A percentile compares a stretch with the other conserved stretches of the same genome.
These are phyloP conservation scores for Lasioglossum albipes DNA, from an alignment of 1,140 invertebrate species.

Conservation along the genomic window DNA sequence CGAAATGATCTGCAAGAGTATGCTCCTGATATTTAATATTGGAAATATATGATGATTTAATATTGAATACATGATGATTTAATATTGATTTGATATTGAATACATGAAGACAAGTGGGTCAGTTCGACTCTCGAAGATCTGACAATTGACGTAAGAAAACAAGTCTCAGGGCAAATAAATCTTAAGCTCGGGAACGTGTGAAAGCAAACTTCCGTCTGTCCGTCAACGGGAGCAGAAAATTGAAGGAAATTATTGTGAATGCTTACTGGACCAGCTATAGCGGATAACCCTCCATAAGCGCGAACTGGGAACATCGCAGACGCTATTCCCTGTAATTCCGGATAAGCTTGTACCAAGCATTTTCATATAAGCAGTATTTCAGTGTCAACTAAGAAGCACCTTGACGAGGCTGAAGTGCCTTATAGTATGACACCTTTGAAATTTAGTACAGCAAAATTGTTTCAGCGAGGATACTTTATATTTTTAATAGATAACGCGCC, in stretches of 20 bases:
- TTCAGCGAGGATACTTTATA: no score
- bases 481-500: no score
- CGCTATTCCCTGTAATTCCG: constrained; percentile 22
- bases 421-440: no score
- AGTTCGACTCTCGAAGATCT: no score
- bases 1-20: no score
- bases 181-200: not conserved
- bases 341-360: constrained; percentile 16
- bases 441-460: no score
- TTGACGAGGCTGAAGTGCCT: not conserved
- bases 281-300: not conserved
- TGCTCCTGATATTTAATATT: no score
- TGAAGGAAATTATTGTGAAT: constrained; percentile 11
- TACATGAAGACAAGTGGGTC: no score
- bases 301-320: not conserved
- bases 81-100: no score
- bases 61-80: no score
- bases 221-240: not conserved
- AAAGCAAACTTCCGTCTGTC: not conserved
- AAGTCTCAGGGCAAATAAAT: not conserved
- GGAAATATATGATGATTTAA: no score
- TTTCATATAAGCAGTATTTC: not conserved
- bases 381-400: not conserved
- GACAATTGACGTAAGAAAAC: no score
- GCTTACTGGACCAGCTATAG: constrained; percentile 15